A percentile compares a stretch with the other conserved stretches of the same genome.
Evolutionary conservation across 2,888 invertebrate species (phyloP).

Genomic region (Taphrorychus bicolor): DNA sequence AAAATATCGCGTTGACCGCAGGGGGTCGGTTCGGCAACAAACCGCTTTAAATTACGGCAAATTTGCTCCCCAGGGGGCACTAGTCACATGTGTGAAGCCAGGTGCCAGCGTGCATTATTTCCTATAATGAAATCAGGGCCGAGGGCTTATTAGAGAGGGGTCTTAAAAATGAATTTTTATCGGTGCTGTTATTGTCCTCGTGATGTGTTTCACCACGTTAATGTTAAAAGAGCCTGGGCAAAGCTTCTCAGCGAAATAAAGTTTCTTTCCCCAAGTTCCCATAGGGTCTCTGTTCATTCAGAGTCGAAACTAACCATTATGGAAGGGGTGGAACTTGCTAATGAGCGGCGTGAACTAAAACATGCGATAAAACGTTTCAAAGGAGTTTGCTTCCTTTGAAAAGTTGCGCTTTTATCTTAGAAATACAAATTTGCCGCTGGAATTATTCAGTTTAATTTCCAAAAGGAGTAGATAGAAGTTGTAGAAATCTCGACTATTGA

Average conservation of each 20-base stretch:
- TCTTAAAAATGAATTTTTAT: constrained; percentile 23
- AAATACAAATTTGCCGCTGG: background rate
- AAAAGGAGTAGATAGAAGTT: background rate
- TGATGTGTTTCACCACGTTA: background rate
- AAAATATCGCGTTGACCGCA: constrained; percentile 31
- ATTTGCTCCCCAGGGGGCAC: constrained; percentile 35
- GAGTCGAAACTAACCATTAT: constrained; percentile 5
- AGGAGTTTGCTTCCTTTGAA: constrained; percentile 10
- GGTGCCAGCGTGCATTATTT: constrained; percentile 24
- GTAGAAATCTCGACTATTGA: background rate
- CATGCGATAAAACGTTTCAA: constrained; percentile 13
- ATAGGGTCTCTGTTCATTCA: background rate
- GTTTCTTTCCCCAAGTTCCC: background rate
- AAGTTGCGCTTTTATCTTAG: constrained; percentile 6
- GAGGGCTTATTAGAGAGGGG: constrained; percentile 4
- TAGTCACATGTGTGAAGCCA: constrained; percentile 38
- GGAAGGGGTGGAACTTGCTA: constrained; percentile 6
- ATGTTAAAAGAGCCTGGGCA: background rate
- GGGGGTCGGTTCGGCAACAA: constrained; percentile 33
- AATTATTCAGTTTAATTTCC: background rate
- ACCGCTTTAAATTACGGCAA: constrained; percentile 40
- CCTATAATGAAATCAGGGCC: constrained; percentile 14
- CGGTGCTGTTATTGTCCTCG: no score
- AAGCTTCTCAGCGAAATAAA: background rate
- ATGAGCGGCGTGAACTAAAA: constrained; percentile 7